Evolutionary conservation across 2,797 vertebrate species (phyloP), one percentile per base, ranked within the genome.

Genomic region (Microctenopoma stevenorrisi): DNA sequence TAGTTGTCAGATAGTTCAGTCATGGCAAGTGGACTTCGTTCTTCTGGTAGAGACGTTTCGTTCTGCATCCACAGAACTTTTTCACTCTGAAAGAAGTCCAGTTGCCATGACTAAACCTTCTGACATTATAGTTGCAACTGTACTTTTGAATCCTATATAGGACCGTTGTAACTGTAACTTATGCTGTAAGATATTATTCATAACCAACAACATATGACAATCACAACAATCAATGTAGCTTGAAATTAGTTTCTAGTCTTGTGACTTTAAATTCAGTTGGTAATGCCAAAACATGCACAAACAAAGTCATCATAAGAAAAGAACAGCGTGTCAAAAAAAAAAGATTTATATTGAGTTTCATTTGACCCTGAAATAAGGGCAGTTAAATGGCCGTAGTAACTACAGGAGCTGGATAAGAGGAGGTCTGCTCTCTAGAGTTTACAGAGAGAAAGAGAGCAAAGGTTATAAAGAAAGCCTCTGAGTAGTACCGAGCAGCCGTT

Each of bases 401-500:
- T 61, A 62, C 76, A 78, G 50, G 53, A 68, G 69, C 62, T 43
- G 68, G 72, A 76, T 64, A 54, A 66, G 56, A 54, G 12, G 43
- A 76, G 66, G 71, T 80, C 74, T 68, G 54, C 59, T 86, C 83
- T 83, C 62, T 22, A 3, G 40, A 72, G 68, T 79, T 54, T 42
- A 51, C 65, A 64, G 69, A 57, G 70, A 79, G 71, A 68, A 78
- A 22, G 52, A 76, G 86, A 87, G 51, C 85, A 85, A 84, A 91
- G 89, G 87, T 89, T 60, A 64, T 33, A 1, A 22, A 74, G 73
- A 77, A 79, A 77, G 57, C 62, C 58, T 63, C 52, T 52, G 70
- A 75, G 69, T 65, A 15, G 76, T 74, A 72, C 84, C 79, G 75
- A 68, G 37, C 69, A 88, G 86, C 84, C 51, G 81, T 91, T 88